Evolutionary conservation across 2,113 vertebrate species (phyloP), one percentile per base, ranked within the genome.

Genomic region (Machaerirhynchus nigripectus): DNA sequence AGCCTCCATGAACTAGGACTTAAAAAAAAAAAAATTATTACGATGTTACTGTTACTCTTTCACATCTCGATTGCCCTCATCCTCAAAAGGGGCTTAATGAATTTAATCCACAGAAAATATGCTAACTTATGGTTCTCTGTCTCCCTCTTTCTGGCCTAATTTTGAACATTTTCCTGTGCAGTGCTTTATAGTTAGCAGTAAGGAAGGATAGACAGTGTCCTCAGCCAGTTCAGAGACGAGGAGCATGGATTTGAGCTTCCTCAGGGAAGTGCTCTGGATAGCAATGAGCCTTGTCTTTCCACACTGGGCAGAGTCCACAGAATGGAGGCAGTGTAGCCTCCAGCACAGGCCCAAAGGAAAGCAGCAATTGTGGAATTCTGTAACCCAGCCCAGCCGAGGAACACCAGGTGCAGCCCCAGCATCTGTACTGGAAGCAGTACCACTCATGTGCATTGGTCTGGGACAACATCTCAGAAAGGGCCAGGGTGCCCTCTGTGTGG

Each of bases 381-480:
- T 31, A 53, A 39, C 11, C 33, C 1, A 2, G 22, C 18, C 39
- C 47, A 65, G 60, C 14, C 27, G 13, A 55, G 60, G 18, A 44
- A 12, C 2, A 0, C 16, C 5, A 20, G 67, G 57, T 8, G 15
- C 47, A 63, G 44, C 44, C 59, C 31, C 80, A 35, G 27, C 31
- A 73, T 4, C 57, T 7, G 0, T 4, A 6, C 1, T 4, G 9
- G 7, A 14, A 35, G 28, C 0, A 0, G 30, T 59, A 35, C 44
- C 5, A 2, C 23, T 39, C 21, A 6, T 0, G 0, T 31, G 23
- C 26, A 3, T 14, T 39, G 19, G 10, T 23, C 33, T 75, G 56
- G 65, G 70, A 42, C 22, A n/a, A 15, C 15, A 33, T 4, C 64
- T 75, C 47, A 31, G 17, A 61, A 84, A 57, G 50, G 31, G 56